Evolutionary conservation across 35 echinoderm and acorn worm species (phyloP).

Genomic region (Eucidaris tribuloides): DNA sequence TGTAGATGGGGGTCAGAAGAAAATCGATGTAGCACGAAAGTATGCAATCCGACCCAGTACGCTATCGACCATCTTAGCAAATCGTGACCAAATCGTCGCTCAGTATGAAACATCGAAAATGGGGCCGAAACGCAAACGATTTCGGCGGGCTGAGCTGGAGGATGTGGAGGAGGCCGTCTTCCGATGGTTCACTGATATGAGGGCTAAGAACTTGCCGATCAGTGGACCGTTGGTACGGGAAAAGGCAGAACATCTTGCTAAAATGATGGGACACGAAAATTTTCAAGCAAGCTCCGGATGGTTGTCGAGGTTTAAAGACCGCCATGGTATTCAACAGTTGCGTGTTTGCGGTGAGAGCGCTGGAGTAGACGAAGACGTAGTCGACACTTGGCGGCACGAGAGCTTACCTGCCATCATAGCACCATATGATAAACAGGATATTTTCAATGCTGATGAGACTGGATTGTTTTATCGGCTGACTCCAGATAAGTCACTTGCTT

Average conservation of each 20-base stretch:
- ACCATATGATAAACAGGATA: background rate
- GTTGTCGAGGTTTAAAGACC: conserved; percentile 6
- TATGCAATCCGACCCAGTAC: conserved; percentile 2
- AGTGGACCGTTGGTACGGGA: conserved; percentile 8
- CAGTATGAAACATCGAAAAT: conserved; percentile 1
- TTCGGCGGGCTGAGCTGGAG: background rate
- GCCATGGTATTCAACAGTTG: background rate
- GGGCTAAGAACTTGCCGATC: conserved; percentile 22
- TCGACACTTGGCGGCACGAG: background rate
- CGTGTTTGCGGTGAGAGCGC: background rate
- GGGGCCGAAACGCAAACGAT: background rate
- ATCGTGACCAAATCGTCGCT: background rate
- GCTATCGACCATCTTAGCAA: conserved; percentile 4
- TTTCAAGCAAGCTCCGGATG: conserved; percentile 42
- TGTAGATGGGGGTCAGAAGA: conserved; percentile 2
- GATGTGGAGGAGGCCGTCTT: conserved; percentile 14
- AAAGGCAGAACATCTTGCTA: conserved; percentile 23
- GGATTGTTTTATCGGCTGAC: conserved; percentile 14
- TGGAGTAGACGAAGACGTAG: background rate
- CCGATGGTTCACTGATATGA: background rate
- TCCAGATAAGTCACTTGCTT: background rate
- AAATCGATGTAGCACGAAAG: background rate
- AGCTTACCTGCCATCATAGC: background rate
- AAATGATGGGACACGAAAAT: background rate
- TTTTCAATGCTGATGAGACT: conserved; percentile 31